Percentiles rank a stretch among this genome's conserved stretches.
phyloP scores from a whole-genome alignment of 2,888 invertebrate genomes.

The Achlya flavicornis region DNA sequence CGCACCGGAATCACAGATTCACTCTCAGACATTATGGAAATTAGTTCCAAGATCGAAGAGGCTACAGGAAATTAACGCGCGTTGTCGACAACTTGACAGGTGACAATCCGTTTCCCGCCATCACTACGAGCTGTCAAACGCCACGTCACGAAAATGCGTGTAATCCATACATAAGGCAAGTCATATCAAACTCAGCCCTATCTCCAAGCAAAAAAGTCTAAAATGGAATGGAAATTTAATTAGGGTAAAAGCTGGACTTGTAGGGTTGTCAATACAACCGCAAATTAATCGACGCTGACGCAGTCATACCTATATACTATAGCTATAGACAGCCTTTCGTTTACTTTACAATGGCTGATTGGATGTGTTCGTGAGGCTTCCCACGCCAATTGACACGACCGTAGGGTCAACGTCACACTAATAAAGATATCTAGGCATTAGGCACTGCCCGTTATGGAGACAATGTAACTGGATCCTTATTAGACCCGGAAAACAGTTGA shows the following conservation, averaged over 20 bases:
- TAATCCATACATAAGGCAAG: slow-evolving; percentile 15
- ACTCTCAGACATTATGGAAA: slow-evolving; percentile 10
- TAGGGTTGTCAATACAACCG: slow-evolving; percentile 4
- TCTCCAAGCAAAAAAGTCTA: background rate
- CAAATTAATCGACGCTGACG: slow-evolving; percentile 35
- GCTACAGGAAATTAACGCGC: slow-evolving; percentile 36
- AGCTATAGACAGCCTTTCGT: slow-evolving; percentile 16
- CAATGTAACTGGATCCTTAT: slow-evolving; percentile 5
- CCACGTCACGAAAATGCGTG: slow-evolving; percentile 25
- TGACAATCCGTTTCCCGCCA: slow-evolving; percentile 46
- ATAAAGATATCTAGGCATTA: slow-evolving; percentile 24
- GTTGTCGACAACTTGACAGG: slow-evolving; percentile 38
- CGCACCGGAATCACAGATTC: slow-evolving; percentile 6
- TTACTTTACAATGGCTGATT: slow-evolving; percentile 27
- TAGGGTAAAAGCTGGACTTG: background rate
- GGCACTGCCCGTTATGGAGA: background rate
- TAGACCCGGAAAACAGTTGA: background rate
- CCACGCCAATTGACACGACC: slow-evolving; percentile 30
- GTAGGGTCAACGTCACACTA: slow-evolving; percentile 29
- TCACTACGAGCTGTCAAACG: slow-evolving; percentile 36
- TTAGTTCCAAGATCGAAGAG: slow-evolving; percentile 15
- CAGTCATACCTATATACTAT: slow-evolving; percentile 26
- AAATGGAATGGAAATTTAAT: background rate
- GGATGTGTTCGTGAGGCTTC: slow-evolving; percentile 35
- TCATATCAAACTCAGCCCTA: background rate